These are phyloP conservation scores for Catharus minimus DNA, from an alignment of 2,113 vertebrate species.

Conservation along the genomic window DNA sequence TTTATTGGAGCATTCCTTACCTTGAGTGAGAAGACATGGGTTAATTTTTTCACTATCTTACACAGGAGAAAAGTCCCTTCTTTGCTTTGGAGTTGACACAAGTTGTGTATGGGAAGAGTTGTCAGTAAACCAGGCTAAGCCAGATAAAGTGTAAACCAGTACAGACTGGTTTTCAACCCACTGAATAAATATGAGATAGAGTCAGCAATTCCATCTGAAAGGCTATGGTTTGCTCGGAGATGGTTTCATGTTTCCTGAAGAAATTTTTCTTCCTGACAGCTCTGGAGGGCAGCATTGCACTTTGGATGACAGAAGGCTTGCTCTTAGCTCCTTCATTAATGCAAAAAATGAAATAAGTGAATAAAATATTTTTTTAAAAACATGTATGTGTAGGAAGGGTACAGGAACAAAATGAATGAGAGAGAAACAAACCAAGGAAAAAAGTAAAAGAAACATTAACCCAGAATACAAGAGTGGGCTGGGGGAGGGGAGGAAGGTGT, in stretches of 20 bases:
- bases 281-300: slow-evolving; percentile 79
- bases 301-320: slow-evolving; percentile 24
- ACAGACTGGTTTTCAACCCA: slow-evolving; percentile 6
- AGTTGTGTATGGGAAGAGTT: background rate
- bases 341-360: slow-evolving; percentile 28
- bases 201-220: background rate
- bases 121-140: slow-evolving; percentile 23
- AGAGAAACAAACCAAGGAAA: background rate
- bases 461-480: background rate
- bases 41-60: too few species aligned
- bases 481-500: background rate
- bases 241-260: background rate
- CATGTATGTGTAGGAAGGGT: background rate
- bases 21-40: background rate
- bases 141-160: slow-evolving; percentile 38
- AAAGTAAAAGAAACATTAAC: slow-evolving; percentile 37
- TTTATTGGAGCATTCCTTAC: slow-evolving; percentile 17
- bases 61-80: background rate
- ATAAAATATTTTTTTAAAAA: background rate
- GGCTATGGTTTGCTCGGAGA: fast-evolving
- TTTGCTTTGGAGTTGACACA: slow-evolving; percentile 10
- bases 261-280: background rate
- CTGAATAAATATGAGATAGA: slow-evolving; percentile 8
- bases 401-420: background rate
- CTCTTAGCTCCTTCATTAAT: slow-evolving; percentile 29